Base-by-base conservation (phyloP, 2,797 vertebrate genomes). In the Centroberyx gerrardi region DNA sequence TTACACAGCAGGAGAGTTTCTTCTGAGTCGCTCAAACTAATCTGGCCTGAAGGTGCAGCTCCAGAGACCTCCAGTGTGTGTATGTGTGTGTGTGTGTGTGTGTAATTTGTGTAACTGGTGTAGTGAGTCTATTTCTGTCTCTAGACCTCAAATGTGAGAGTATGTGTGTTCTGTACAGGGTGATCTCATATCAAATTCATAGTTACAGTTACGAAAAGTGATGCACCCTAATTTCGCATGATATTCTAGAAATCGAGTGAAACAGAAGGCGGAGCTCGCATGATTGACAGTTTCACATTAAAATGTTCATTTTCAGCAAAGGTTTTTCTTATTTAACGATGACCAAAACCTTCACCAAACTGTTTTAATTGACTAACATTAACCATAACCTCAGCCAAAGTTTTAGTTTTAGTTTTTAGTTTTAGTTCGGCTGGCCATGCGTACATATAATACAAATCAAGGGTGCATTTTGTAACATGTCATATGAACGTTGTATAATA, bases 1-100 rank as follows among this genome's bases (percentile, higher is more conserved):
- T 91, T 87, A 89, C 88, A 83, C 86, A 89, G 79, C 77, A 61
- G 80, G 84, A 84, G 84, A 72, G 78, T 76, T 85, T 58, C 74
- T 68, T 88, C 78, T 74, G 84, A 93, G 87, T 87, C 84, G 82
- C 54, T 89, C 82, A 83, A 76, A 81, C 81, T 91, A 88, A 93
- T 91, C 78, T 90, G 82, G 83, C 67, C 73, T 84, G 87, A 91
- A 88, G 81, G 73, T 84, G 70, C 75, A 72, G 68, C 84, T 81
- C 84, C 52, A 76, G 86, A 89, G 87, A 84, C 76, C 63, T 62
- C 9, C 18, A 2, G 8, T 60, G 22, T 76, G 22, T 83, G 18
- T 61, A 31, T 38, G 31, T 44, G 42, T 58, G n/a, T 67, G 46
- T 75, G 48, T 33, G n/a, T 44, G 12, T 62, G 18, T 62, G 38